Conservation (phyloP, 1,140 invertebrate species). For the Nebria ingens region DNA sequence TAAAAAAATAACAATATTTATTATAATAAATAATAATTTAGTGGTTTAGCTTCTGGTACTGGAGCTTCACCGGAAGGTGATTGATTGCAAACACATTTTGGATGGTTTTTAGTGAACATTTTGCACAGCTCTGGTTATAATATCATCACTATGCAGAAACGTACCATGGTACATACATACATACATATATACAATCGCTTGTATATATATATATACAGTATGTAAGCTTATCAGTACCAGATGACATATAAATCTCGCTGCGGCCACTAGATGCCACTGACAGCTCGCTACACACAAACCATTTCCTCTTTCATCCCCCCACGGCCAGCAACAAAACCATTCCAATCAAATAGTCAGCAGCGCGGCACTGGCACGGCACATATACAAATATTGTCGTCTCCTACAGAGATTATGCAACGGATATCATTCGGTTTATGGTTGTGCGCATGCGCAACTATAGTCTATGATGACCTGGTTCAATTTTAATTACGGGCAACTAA, state of each 20-base stretch:
- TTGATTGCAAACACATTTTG: no score
- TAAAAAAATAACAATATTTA: no score
- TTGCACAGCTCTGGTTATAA: neutral
- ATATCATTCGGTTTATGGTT: neutral
- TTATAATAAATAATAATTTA: no score
- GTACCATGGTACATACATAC: no score
- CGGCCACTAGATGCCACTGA: conserved; percentile 7
- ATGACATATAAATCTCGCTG: conserved; percentile 4
- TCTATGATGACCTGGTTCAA: conserved; percentile 2
- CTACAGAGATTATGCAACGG: no score
- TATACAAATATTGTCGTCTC: no score
- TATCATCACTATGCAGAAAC: conserved; percentile 2
- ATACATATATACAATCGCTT: neutral
- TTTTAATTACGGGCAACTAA: conserved; percentile 1
- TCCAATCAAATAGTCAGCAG: neutral
- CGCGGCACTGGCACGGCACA: neutral
- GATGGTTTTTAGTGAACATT: no score
- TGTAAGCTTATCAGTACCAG: conserved; percentile 1
- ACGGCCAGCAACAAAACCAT: no score
- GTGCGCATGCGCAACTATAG: no score
- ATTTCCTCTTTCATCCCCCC: neutral
- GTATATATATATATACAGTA: neutral
- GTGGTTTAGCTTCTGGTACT: no score
- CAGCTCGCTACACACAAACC: neutral
- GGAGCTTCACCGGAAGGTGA: no score